Evolutionary conservation across 2,888 invertebrate species (phyloP).

Genomic region (Tiphia femorata): DNA sequence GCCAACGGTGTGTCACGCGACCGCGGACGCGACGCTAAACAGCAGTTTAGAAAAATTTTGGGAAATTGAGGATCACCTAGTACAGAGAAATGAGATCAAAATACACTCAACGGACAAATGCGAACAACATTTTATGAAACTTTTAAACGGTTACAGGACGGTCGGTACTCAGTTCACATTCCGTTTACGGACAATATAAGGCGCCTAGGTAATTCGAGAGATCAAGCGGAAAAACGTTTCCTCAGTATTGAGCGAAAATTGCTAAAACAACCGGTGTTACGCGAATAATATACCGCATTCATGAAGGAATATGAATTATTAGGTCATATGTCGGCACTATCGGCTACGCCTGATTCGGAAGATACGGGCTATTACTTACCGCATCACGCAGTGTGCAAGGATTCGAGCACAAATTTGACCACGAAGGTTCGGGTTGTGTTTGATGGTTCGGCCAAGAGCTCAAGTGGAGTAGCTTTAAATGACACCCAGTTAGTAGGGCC

Average conservation of each 20-base stretch:
- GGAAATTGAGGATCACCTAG: constrained; percentile 3
- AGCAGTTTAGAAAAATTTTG: background rate
- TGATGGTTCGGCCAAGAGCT: background rate
- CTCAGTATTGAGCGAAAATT: background rate
- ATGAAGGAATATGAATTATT: constrained; percentile 6
- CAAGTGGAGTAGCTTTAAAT: constrained; percentile 1
- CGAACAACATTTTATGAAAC: background rate
- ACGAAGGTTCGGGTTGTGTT: constrained; percentile 2
- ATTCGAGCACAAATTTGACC: background rate
- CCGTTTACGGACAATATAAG: background rate
- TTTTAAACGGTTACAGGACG: background rate
- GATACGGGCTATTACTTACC: background rate
- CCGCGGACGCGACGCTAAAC: background rate
- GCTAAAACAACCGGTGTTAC: background rate
- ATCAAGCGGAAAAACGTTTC: background rate
- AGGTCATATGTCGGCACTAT: background rate
- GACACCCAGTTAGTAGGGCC: background rate
- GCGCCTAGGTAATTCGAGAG: background rate
- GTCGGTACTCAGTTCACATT: background rate
- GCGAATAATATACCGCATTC: background rate
- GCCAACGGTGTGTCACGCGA: background rate
- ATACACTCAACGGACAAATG: background rate
- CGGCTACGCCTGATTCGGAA: background rate
- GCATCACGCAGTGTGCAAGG: constrained; percentile 7
- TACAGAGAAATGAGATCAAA: too few relatives aligned